phyloP scores from a whole-genome alignment of 2,113 vertebrate genomes.

The Nicator chloris region DNA sequence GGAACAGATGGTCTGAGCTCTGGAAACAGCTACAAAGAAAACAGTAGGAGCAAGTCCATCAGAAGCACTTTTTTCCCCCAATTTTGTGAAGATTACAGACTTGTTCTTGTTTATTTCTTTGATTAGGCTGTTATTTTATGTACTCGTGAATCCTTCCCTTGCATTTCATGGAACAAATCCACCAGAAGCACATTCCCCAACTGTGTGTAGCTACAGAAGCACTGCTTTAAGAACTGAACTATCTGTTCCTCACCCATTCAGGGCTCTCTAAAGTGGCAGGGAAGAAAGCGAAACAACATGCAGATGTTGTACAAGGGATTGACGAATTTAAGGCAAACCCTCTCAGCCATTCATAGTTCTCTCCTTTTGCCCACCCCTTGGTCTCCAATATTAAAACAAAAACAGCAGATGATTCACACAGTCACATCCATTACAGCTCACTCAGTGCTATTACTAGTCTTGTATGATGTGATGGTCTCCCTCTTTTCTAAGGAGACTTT shows the following conservation, averaged over 20 bases:
- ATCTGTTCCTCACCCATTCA: slow-evolving; percentile 19
- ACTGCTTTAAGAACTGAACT: slow-evolving; percentile 36
- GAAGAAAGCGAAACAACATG: slow-evolving; percentile 23
- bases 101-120: slow-evolving; percentile 75
- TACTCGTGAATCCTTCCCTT: slow-evolving; percentile 62
- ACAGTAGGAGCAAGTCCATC: slow-evolving; percentile 69
- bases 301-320: slow-evolving; percentile 34
- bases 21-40: slow-evolving; percentile 73
- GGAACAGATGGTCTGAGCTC: slow-evolving; percentile 86
- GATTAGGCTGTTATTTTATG: slow-evolving; percentile 75
- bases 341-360: background rate
- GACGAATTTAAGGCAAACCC: slow-evolving; percentile 39
- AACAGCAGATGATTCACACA: background rate
- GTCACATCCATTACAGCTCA: background rate
- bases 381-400: background rate
- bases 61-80: slow-evolving; percentile 41
- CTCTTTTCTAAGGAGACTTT: background rate
- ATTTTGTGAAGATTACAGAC: slow-evolving; percentile 68
- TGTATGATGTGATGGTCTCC: background rate
- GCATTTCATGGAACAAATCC: slow-evolving; percentile 66
- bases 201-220: slow-evolving; percentile 42
- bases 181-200: slow-evolving; percentile 60
- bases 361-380: background rate
- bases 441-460: background rate
- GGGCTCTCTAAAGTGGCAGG: background rate